A percentile compares a stretch with the other conserved stretches of the same genome.
phyloP scores from a whole-genome alignment of 2,113 vertebrate genomes.

The Loxodonta africana region DNA sequence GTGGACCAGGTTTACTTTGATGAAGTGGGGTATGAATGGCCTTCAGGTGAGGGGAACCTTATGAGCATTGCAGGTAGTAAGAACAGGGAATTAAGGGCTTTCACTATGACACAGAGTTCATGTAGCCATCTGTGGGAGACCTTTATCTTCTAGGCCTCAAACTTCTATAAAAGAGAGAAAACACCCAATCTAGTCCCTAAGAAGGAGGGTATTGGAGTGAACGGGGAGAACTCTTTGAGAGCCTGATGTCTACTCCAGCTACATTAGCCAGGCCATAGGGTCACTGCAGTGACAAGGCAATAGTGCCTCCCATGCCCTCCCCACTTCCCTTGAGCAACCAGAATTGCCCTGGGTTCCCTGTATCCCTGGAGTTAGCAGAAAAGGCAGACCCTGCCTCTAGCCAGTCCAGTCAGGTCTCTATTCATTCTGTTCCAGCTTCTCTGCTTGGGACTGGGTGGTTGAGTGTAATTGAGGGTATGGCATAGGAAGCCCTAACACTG shows the following conservation, averaged over 20 bases:
- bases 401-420: not conserved
- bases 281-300: not conserved
- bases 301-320: not conserved
- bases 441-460: not conserved
- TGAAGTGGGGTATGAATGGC: not conserved
- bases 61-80: not conserved
- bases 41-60: not conserved
- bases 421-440: not conserved
- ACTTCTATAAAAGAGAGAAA: constrained; percentile 2
- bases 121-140: not conserved
- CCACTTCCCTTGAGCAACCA: not conserved
- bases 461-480: not conserved
- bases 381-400: not conserved
- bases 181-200: not conserved
- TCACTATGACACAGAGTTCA: not conserved
- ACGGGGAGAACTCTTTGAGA: not conserved
- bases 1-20: not conserved
- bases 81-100: not conserved
- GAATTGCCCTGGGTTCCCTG: not conserved
- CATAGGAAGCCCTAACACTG: not conserved
- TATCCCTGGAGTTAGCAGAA: not conserved
- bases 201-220: not conserved
- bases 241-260: not conserved
- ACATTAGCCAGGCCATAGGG: not conserved
- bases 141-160: not conserved